Conservation (phyloP, 1,140 invertebrate genomes). For the Tetramorium parvispinum region DNA sequence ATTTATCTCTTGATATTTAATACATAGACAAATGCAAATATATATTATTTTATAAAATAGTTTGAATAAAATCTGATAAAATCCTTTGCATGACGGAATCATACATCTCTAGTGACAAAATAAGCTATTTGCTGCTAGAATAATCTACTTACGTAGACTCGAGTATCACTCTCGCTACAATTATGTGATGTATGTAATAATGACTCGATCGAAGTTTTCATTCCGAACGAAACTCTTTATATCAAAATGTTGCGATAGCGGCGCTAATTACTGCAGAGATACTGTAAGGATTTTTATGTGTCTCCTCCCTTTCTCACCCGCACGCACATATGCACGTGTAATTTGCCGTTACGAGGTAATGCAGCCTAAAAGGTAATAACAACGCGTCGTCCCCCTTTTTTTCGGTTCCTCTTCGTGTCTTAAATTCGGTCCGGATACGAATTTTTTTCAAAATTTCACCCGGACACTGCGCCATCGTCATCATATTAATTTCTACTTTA, state of each 20-base stretch:
- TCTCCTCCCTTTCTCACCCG: not conserved
- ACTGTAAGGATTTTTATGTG: conserved; percentile 45
- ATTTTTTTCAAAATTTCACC: conserved; percentile 11
- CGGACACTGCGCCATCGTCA: not conserved
- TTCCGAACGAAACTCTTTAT: conserved; percentile 13
- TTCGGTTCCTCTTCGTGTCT: not conserved
- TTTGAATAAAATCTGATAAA: not conserved
- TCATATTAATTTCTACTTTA: conserved; percentile 54
- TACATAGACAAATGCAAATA: not conserved
- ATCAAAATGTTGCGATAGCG: conserved; percentile 40
- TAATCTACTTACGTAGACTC: not conserved
- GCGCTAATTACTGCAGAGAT: conserved; percentile 54
- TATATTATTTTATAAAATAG: not conserved
- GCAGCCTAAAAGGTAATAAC: not conserved
- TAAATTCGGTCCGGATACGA: not conserved
- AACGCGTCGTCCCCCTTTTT: not conserved
- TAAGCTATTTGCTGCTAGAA: not conserved
- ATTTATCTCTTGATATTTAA: not conserved
- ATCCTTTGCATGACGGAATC: not conserved
- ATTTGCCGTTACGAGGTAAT: not conserved
- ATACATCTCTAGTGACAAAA: not conserved
- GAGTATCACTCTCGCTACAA: not conserved
- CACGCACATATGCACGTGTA: not conserved
- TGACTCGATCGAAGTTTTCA: conserved; percentile 17
- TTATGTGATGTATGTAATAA: conserved; percentile 20